Evolutionary conservation across 1,140 invertebrate genomes (phyloP), one percentile per base, ranked within the genome.

Genomic region (Zaprionus kolodkinae): DNA sequence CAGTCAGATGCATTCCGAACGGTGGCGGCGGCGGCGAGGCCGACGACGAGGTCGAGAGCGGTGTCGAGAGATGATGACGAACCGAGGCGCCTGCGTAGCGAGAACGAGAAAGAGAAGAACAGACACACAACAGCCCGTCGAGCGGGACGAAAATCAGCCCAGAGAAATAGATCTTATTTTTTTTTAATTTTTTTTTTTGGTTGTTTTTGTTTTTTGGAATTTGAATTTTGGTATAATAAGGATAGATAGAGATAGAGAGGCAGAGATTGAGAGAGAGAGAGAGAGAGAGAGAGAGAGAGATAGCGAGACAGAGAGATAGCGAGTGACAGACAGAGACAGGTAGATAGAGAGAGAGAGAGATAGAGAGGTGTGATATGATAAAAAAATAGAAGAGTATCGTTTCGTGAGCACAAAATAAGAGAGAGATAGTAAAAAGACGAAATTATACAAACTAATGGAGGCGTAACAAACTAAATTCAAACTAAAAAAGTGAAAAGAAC

Each of bases 141-240:
- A 84, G 78, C 82, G 91, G 91, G 91, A 91, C 91, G 85, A 86
- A 91, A 92, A 92, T 92, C 87, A 92, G 91, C 91, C 91, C 91
- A 89, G 82, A 90, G 85, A 91, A 91, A 91, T 91, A 87, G 82
- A 83, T 79, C 72, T 69, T 78, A 63, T 61, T 67, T 65, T 50
- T 64, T 74, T 72, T 69, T 78, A 63, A 56, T 67, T 65, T 50
- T 64, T 74, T 72, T 45, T 67, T 48, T 59, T 15, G 63, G 50
- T 67, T 76, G 45, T 67, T 79, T 62, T 30, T 73, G 40, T 45
- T 62, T 67, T 77, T 79, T 79, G 61, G 57, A 75, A 69, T 79
- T 79, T 66, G 52, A 72, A 55, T 77, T 69, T 81, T 68, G 9
- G 48, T 87, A 75, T 88, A 68, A 78, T 83, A 87, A 80, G 78